Conservation (phyloP, 2,797 vertebrate genomes). For the Enteromius afrohamiltoni region DNA sequence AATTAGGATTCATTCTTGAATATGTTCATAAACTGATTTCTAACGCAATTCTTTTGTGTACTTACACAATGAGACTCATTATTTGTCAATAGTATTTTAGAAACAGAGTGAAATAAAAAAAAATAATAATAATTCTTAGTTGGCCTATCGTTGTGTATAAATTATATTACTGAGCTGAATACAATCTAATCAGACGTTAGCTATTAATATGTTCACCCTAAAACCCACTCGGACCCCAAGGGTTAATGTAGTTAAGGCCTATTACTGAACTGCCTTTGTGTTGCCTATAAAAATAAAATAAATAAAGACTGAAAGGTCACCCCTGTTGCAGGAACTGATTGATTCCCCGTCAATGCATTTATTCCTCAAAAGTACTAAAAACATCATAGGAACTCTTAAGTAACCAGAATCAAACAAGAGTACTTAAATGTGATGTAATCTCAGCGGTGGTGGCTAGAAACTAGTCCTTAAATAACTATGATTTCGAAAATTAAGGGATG, state of each 20-base stretch:
- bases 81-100: not conserved
- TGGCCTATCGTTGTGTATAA: not conserved
- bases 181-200: not conserved
- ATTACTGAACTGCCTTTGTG: not conserved
- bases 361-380: not conserved
- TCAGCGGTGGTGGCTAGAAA: not conserved
- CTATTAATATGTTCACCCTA: not conserved
- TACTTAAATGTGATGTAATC: not conserved
- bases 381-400: not conserved
- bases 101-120: not conserved
- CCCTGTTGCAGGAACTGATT: not conserved
- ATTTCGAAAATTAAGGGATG: not conserved
- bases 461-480: not conserved
- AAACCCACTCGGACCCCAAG: not conserved
- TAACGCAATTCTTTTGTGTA: not conserved
- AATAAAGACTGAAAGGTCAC: not conserved
- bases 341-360: not conserved
- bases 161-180: not conserved
- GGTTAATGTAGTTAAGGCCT: not conserved
- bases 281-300: not conserved
- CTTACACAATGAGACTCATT: not conserved
- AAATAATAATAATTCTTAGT: not conserved
- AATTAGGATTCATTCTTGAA: not conserved
- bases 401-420: not conserved
- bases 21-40: not conserved